Percentiles rank a stretch among this genome's conserved stretches.
These are phyloP conservation scores for Accipiter badius DNA, from an alignment of 2,797 vertebrate genomes.

Conservation along the genomic window DNA sequence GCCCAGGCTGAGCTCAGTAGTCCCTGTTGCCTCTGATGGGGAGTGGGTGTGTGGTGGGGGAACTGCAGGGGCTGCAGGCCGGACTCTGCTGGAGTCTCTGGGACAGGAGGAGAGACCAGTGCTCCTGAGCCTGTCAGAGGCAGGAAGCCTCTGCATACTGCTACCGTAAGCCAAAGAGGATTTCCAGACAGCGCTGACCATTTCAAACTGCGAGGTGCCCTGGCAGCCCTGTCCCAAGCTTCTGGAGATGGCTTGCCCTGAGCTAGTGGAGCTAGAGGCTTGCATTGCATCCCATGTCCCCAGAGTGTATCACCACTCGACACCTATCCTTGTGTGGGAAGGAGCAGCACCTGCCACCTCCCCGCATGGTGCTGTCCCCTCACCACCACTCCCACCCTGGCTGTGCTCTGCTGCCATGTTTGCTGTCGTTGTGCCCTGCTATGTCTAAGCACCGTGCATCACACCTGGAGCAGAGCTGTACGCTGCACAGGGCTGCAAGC, in stretches of 20 bases:
- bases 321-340: fast-evolving
- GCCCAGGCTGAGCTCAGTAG: neutral
- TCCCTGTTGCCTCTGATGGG: neutral
- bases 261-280: neutral
- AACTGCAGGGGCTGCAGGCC: neutral
- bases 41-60: neutral
- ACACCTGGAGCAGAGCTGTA: neutral
- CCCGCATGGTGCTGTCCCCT: fast-evolving
- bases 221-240: neutral
- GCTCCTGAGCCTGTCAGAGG: neutral
- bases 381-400: neutral
- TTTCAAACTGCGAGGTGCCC: neutral
- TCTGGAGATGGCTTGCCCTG: neutral
- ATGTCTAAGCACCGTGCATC: fast-evolving
- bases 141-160: neutral
- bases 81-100: neutral
- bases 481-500: fast-evolving
- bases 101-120: neutral
- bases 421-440: neutral
- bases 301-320: fast-evolving
- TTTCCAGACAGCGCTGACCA: fast-evolving
- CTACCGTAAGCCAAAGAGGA: neutral
- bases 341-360: neutral
- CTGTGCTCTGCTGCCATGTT: neutral
- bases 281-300: fast-evolving